phyloP scores from a whole-genome alignment of 2,888 invertebrate species.

The Sepiola atlantica region DNA sequence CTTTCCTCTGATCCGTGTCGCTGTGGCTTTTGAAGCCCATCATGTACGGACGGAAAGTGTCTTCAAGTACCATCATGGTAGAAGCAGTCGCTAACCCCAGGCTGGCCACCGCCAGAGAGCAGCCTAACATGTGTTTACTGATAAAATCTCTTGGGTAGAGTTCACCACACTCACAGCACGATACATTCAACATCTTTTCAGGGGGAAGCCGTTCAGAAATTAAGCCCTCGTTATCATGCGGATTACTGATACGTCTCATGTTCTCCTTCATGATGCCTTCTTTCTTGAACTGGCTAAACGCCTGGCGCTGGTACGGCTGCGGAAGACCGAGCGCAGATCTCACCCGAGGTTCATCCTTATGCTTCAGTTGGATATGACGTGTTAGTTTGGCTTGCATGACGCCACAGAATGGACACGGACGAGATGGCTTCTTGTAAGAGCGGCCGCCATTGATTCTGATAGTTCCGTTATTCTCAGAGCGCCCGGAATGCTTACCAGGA shows the following conservation, averaged over 20 bases:
- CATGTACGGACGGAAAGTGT: neutral
- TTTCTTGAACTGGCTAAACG: conserved; percentile 34
- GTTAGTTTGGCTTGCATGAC: conserved; percentile 43
- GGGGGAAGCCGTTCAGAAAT: neutral
- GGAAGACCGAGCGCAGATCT: neutral
- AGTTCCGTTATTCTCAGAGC: neutral
- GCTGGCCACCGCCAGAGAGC: neutral
- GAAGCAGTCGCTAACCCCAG: neutral
- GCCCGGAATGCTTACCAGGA: neutral
- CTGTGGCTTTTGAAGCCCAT: neutral
- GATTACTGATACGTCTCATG: neutral
- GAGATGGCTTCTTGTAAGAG: conserved; percentile 43
- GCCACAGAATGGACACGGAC: conserved; percentile 39
- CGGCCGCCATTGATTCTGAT: neutral
- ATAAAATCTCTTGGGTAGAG: neutral
- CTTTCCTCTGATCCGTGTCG: neutral
- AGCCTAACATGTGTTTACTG: neutral
- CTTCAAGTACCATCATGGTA: neutral
- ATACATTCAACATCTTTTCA: neutral
- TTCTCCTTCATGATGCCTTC: conserved; percentile 35
- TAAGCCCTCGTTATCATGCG: neutral
- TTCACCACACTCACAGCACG: neutral
- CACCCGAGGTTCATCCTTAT: neutral
- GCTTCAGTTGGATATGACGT: conserved; percentile 12
- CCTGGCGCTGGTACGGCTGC: neutral